phyloP scores from a whole-genome alignment of 2,797 vertebrate species.

The Phoebastria nigripes region DNA sequence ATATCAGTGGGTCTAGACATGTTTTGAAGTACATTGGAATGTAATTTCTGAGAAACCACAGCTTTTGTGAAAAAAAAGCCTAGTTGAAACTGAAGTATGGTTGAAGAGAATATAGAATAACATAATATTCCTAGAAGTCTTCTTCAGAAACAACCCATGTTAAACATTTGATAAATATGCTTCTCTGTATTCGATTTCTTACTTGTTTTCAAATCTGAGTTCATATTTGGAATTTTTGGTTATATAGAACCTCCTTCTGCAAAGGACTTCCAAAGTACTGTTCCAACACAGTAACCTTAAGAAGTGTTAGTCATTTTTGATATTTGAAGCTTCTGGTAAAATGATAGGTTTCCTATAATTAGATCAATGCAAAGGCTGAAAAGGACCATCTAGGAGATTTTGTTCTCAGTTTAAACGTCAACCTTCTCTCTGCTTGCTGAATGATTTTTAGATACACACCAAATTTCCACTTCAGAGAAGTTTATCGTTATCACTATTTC shows the following conservation, averaged over 20 bases:
- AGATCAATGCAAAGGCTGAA: background rate
- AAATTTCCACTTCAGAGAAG: background rate
- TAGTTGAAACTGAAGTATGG: background rate
- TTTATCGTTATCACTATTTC: background rate
- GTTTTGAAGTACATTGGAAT: background rate
- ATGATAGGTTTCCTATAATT: constrained; percentile 14
- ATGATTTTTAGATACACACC: background rate
- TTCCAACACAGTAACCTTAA: background rate
- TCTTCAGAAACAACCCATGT: background rate
- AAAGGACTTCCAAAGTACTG: background rate
- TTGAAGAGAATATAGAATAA: background rate
- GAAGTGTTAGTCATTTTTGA: background rate
- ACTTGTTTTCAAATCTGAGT: background rate
- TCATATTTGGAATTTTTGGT: background rate
- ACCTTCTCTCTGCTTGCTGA: background rate
- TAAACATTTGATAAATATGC: background rate
- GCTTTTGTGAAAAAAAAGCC: background rate
- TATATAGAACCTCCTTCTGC: background rate
- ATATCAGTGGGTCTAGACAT: background rate
- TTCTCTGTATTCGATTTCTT: background rate
- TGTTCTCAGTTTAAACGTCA: constrained; percentile 7
- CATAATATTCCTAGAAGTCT: background rate
- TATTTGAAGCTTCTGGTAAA: background rate
- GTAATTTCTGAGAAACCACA: background rate
- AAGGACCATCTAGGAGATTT: background rate